These are phyloP conservation scores for Abramis brama DNA, from an alignment of 2,113 vertebrate species.

Conservation along the genomic window DNA sequence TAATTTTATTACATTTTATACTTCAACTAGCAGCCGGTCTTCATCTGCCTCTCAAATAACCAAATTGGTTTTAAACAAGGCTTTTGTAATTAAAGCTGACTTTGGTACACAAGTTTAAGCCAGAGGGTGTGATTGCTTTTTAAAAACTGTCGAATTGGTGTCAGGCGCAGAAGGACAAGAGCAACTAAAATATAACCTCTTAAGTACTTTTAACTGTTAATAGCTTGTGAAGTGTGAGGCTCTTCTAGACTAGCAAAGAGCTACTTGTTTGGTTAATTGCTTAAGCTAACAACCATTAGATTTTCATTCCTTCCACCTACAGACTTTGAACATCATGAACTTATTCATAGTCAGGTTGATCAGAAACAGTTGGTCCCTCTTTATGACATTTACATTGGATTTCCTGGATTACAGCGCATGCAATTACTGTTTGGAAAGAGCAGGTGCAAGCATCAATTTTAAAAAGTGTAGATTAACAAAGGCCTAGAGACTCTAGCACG, in stretches of 20 bases:
- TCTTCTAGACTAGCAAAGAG: constrained; percentile 54
- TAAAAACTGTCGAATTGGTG: constrained; percentile 50
- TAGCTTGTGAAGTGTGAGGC: constrained; percentile 69
- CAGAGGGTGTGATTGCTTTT: constrained; percentile 33
- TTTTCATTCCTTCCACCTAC: constrained; percentile 62
- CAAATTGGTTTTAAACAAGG: constrained; percentile 43
- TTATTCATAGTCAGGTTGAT: constrained; percentile 63
- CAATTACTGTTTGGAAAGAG: neutral
- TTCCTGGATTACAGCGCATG: neutral
- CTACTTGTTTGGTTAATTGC: constrained; percentile 70
- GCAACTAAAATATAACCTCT: constrained; percentile 50
- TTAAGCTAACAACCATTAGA: constrained; percentile 67
- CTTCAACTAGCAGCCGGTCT: constrained; percentile 10
- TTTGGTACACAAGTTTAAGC: constrained; percentile 41
- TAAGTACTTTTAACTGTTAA: constrained; percentile 63
- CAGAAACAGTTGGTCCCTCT: constrained; percentile 14
- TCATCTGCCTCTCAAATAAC: constrained; percentile 36
- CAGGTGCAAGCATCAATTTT: constrained; percentile 5
- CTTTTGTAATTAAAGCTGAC: constrained; percentile 47
- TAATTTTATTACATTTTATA: constrained; percentile 25
- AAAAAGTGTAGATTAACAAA: constrained; percentile 2
- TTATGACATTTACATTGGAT: constrained; percentile 23
- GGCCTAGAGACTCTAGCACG: neutral
- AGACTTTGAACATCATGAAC: constrained; percentile 50
- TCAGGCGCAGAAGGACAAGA: constrained; percentile 55